Evolutionary conservation across 2,797 vertebrate genomes (phyloP).

Genomic region (Spatula versicolor): DNA sequence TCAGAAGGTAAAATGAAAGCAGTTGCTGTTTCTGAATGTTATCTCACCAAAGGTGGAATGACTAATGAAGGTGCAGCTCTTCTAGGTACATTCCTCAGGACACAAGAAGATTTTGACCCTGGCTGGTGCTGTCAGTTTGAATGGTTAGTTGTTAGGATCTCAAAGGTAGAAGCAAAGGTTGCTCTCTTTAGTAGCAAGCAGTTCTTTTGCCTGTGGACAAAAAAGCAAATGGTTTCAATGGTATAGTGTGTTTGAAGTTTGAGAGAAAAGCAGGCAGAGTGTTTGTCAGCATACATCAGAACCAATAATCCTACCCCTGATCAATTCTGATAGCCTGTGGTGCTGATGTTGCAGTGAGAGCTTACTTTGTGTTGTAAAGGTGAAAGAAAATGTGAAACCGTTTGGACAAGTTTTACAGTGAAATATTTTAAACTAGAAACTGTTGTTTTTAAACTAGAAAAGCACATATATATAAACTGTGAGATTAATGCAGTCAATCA

Average conservation of each 20-base stretch:
- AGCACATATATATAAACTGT: not conserved
- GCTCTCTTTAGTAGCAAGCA: not conserved
- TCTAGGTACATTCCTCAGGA: not conserved
- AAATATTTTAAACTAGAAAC: not conserved
- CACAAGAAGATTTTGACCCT: not conserved
- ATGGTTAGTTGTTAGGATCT: not conserved
- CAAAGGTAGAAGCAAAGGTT: not conserved
- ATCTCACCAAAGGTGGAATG: not conserved
- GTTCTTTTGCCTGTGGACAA: conserved; percentile 1
- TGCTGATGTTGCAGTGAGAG: not conserved
- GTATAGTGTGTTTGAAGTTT: not conserved
- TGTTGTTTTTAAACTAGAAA: not conserved
- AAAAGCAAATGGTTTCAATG: not conserved
- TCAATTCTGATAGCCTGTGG: conserved; percentile 22
- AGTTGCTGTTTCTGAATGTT: not conserved
- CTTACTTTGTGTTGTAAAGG: not conserved
- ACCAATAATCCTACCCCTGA: not conserved
- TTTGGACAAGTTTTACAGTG: not conserved
- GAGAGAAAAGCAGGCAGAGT: not conserved
- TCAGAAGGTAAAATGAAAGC: not conserved
- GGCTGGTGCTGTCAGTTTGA: not conserved
- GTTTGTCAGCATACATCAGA: not conserved
- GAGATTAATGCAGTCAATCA: not conserved
- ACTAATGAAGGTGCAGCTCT: not conserved
- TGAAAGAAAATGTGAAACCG: not conserved